Evolutionary conservation across 2,113 vertebrate species (phyloP).

Genomic region (Cettia cetti): DNA sequence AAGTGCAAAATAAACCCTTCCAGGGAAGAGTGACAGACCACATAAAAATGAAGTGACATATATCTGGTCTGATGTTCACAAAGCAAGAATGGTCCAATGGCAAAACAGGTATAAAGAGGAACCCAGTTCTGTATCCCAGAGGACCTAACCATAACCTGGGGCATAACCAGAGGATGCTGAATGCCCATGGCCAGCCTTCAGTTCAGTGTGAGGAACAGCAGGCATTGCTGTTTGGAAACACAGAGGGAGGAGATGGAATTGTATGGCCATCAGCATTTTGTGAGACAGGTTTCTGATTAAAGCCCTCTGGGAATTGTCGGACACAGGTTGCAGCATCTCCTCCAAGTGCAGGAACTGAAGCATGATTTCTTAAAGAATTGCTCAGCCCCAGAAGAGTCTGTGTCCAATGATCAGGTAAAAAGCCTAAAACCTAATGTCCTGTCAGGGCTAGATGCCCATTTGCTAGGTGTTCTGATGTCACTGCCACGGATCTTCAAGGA

Average conservation of each 20-base stretch:
- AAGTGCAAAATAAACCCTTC: not conserved
- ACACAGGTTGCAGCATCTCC: not conserved
- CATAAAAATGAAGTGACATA: not conserved
- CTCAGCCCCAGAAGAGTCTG: not conserved
- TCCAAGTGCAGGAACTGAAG: not conserved
- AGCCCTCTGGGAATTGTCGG: not conserved
- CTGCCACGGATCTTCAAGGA: not conserved
- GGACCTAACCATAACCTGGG: not conserved
- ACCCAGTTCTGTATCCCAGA: not conserved
- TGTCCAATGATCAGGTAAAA: not conserved
- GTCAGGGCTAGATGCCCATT: not conserved
- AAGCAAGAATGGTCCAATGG: not conserved
- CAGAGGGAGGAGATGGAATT: not conserved
- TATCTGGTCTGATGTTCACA: not conserved
- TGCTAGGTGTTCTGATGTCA: not conserved
- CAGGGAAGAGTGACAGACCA: not conserved
- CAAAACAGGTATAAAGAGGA: not conserved
- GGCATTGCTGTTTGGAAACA: not conserved
- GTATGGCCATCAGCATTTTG: not conserved
- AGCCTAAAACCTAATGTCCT: not conserved
- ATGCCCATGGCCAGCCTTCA: fast-evolving
- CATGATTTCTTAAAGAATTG: not conserved
- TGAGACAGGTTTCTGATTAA: not conserved
- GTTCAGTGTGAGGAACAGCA: not conserved
- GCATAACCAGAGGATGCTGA: not conserved